Evolutionary conservation across 1,140 invertebrate genomes (phyloP), one percentile per base, ranked within the genome.

Genomic region (Daktulosphaira vitifoliae): DNA sequence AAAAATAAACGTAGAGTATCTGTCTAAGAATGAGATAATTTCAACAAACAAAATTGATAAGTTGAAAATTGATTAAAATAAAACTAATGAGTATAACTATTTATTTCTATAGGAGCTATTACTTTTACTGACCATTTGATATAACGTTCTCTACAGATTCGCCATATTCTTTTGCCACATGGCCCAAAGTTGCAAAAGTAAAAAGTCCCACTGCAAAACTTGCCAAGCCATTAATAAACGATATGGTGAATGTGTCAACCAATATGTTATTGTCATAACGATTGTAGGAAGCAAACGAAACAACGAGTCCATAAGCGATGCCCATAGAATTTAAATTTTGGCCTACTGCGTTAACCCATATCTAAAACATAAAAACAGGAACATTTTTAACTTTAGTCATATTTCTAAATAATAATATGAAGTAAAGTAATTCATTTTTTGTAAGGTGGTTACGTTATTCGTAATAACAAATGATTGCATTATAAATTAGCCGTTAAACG

Each of bases 251-350:
- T 0, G 89, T 90, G 71, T 94, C 90, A 59, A 89, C 82, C 20
- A 94, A 77, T 66, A 94, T 87, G 70, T 90, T 90, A 72, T 95
- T 95, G 71, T 89, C 85, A 73, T 92, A 92, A 73, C 87, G 86
- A 76, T 95, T 96, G 77, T 95, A 96, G 72, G 90, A 93, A n/a
- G 90, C 88, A 74, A 94, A 94, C 71, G 90, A 91, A 71, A 96
- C 92, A 80, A 95, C 89, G 4, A 90, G 91, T 18, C 92, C 92
- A 71, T 92, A 91, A 1, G 89, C 89, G 33, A 93, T 89, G 59
- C 90, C 89, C 66, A 95, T 84, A 0, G 92, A 93, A 77, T 93
- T 93, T 74, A 96, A 93, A 68, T 91, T 92, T 77, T 96, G 92
- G 7, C 88, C 89, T 7, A 89, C 87, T 11, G 92, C 92, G 74